phyloP scores from a whole-genome alignment of 2,113 vertebrate genomes.

The Apus apus region DNA sequence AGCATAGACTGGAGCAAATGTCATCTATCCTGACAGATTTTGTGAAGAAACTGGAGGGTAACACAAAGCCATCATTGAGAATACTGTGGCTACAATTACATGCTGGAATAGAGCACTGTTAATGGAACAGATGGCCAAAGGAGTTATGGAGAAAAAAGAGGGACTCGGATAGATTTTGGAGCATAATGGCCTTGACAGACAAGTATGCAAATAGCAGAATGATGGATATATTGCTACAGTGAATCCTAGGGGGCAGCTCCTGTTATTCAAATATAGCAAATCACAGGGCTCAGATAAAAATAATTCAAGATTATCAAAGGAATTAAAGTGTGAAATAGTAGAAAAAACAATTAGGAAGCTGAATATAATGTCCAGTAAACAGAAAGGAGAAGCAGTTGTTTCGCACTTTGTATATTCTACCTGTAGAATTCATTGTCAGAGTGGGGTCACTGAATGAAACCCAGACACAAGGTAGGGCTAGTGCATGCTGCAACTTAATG shows the following conservation, averaged over 20 bases:
- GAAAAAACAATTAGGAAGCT: background rate
- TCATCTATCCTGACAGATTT: background rate
- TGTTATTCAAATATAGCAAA: slow-evolving; percentile 3
- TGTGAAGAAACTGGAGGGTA: background rate
- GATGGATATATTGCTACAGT: background rate
- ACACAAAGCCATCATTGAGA: background rate
- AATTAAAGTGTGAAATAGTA: background rate
- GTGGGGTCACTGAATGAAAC: background rate
- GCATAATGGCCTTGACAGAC: background rate
- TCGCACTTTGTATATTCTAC: background rate
- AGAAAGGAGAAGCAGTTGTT: background rate
- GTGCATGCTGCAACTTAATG: background rate
- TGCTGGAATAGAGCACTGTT: background rate
- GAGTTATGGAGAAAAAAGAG: background rate
- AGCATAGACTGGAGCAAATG: background rate
- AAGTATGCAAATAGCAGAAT: background rate
- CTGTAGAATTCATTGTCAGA: background rate
- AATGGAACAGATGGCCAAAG: background rate
- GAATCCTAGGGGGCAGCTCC: slow-evolving; percentile 2
- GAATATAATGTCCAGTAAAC: slow-evolving; percentile 10
- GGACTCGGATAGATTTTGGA: background rate
- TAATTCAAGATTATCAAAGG: background rate
- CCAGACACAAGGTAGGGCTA: background rate
- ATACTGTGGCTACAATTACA: background rate
- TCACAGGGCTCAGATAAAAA: slow-evolving; percentile 41